phyloP scores from a whole-genome alignment of 2,113 vertebrate species.

The Phaethon lepturus region DNA sequence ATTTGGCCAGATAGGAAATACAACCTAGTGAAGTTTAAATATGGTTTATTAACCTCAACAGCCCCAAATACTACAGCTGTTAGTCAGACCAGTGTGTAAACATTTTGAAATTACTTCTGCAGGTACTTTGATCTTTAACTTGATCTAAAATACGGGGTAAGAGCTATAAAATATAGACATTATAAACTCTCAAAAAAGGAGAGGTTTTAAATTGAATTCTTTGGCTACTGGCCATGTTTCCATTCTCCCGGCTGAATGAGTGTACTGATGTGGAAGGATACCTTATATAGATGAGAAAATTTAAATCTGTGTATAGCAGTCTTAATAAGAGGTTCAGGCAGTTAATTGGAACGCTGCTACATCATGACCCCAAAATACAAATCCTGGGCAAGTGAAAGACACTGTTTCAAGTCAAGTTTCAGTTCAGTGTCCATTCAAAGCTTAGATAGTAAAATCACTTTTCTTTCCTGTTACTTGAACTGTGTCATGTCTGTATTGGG shows the following conservation, averaged over 20 bases:
- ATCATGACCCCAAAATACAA: not conserved
- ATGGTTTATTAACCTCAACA: not conserved
- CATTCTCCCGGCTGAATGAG: not conserved
- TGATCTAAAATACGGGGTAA: not conserved
- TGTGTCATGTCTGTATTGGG: not conserved
- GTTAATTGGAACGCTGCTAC: not conserved
- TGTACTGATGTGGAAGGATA: slow-evolving; percentile 1
- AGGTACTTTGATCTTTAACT: slow-evolving; percentile 9
- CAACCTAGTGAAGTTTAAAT: not conserved
- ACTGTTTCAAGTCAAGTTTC: not conserved
- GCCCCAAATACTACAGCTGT: not conserved
- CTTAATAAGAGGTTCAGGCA: not conserved
- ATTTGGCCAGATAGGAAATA: not conserved
- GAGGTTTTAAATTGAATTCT: slow-evolving; percentile 21
- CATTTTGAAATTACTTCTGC: not conserved
- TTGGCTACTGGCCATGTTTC: slow-evolving; percentile 54
- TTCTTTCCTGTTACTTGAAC: not conserved
- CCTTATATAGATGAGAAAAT: slow-evolving; percentile 58
- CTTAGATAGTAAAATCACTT: not conserved
- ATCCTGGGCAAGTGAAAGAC: not conserved
- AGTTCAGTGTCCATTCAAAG: not conserved
- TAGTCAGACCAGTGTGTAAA: not conserved
- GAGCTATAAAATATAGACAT: not conserved
- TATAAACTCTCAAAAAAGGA: not conserved
- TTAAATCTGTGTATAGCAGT: not conserved